Percentiles rank a stretch among this genome's conserved stretches.
Evolutionary conservation across 2,888 invertebrate species (phyloP).

Genomic region (Ariolimax columbianus): DNA sequence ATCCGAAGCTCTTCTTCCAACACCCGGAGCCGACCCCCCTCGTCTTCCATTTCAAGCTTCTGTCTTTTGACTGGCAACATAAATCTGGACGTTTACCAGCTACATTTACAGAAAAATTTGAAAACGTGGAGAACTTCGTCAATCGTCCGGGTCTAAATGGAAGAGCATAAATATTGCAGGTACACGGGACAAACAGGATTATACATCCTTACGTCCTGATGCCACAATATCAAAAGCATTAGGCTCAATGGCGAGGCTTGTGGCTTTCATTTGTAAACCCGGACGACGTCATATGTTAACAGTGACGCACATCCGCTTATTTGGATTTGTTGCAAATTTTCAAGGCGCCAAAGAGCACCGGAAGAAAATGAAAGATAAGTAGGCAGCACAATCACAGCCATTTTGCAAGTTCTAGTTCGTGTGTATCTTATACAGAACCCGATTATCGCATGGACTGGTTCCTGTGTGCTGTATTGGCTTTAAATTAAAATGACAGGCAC

Average conservation of each 20-base stretch:
- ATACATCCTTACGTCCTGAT: slow-evolving; percentile 42
- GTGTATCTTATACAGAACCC: neutral
- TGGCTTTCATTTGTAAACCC: slow-evolving; percentile 12
- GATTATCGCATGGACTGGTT: neutral
- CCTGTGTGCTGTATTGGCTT: neutral
- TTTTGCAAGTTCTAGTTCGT: neutral
- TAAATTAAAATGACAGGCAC: slow-evolving; percentile 31
- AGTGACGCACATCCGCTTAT: slow-evolving; percentile 32
- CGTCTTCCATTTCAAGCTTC: slow-evolving; percentile 52
- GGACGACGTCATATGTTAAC: slow-evolving; percentile 31
- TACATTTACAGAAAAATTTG: slow-evolving; percentile 43
- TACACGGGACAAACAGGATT: slow-evolving; percentile 34
- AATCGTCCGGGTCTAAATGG: slow-evolving; percentile 31
- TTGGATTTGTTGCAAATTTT: slow-evolving; percentile 17
- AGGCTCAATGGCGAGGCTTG: neutral
- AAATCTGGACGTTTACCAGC: slow-evolving; percentile 33
- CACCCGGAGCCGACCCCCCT: slow-evolving; percentile 44
- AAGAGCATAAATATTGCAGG: neutral
- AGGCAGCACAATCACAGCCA: neutral
- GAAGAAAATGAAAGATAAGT: slow-evolving; percentile 23
- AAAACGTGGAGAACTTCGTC: slow-evolving; percentile 17
- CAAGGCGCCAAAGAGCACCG: slow-evolving; percentile 30
- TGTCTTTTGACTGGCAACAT: slow-evolving; percentile 50
- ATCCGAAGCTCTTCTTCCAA: slow-evolving; percentile 65
- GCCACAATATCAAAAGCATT: slow-evolving; percentile 37